Evolutionary conservation across 2,888 invertebrate species (phyloP), one percentile per base, ranked within the genome.

Genomic region (Eupithecia centaureata): DNA sequence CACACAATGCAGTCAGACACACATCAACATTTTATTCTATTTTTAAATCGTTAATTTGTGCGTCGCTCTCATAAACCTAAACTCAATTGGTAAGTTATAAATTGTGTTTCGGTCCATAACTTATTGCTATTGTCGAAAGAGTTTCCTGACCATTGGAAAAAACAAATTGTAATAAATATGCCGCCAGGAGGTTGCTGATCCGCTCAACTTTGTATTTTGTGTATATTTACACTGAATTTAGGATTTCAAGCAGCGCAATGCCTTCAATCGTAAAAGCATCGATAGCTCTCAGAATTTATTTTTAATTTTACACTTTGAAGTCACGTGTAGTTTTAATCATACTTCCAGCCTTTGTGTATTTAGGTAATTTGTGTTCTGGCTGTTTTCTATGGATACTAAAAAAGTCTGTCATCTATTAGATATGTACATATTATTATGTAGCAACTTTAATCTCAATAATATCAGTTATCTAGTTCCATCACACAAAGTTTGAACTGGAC

Each of bases 61-160:
- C 47, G 18, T 22, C 47, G 47, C 10, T 22, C 12, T 47, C 42
- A 22, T n/a, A 22, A 47, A 22, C 47, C 18, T 47, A 22, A 22
- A 47, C 4, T 47, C 22, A 47, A 18, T 22, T 22, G 1, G 47
- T 22, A 73, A 70, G 63, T 65, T 63, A 73, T 70, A 71, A 73
- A 73, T 70, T 70, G 33, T 52, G 32, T 65, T 52, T 57, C 52
- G 25, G 12, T 42, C 27, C 63, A 51, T 64, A 63, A 67, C 58
- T 68, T 60, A 33, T 60, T 52, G 57, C 18, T 63, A 61, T 66
- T 63, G 69, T 67, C 52, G 58, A 42, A 52, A 35, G 61, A 61
- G 61, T 42, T 56, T 59, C 52, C 13, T 52, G 27, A 30, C 18
- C 30, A 65, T 59, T 25, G 56, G 15, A 61, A 63, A 65, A 58